Evolutionary conservation across 2,113 vertebrate genomes (phyloP), one percentile per base, ranked within the genome.

Genomic region (Raja brachyura): DNA sequence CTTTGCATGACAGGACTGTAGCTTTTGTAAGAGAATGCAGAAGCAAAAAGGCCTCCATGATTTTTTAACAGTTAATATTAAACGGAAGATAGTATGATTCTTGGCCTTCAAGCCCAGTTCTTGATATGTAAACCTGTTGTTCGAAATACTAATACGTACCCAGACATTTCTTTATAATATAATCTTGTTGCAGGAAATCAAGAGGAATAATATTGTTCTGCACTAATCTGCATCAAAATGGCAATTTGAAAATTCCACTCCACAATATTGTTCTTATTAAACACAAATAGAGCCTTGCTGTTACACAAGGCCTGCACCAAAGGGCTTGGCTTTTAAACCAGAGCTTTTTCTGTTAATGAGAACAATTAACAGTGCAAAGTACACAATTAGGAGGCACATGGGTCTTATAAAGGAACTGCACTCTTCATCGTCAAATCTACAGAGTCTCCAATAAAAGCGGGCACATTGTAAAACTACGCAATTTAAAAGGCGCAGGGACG

Each of bases 281-380:
- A 73, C 33, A 73, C 68, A 92, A 39, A 54, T 92, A 54, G 4
- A 10, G 83, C 39, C 68, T 73, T 11, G 22, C 18, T 54, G 31
- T 48, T 28, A 28, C 14, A n/a, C 28, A 88, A 73, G 66, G 66
- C 90, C 20, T 73, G 39, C 8, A 48, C 66, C 22, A 73, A 70
- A 70, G 66, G 33, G 90, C 31, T 73, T 74, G 90, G 66, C 66
- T 92, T 92, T 92, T 92, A 74, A 73, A 92, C 39, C 68, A 73
- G 90, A 73, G 39, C 20, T 4, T 92, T 73, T 25, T 73, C 68
- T 74, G 90, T 92, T 92, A 92, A 73, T 73, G 66, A 88, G 90
- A 92, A 92, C 90, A 92, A 92, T 92, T 92, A 92, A 92, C 90
- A 70, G 22, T 39, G 68, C 22, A 92, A 92, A 92, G 68, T 73